Percentiles rank a stretch among this genome's conserved stretches.
Evolutionary conservation across 2,113 vertebrate genomes (phyloP).

Genomic region (Callorhinus ursinus): DNA sequence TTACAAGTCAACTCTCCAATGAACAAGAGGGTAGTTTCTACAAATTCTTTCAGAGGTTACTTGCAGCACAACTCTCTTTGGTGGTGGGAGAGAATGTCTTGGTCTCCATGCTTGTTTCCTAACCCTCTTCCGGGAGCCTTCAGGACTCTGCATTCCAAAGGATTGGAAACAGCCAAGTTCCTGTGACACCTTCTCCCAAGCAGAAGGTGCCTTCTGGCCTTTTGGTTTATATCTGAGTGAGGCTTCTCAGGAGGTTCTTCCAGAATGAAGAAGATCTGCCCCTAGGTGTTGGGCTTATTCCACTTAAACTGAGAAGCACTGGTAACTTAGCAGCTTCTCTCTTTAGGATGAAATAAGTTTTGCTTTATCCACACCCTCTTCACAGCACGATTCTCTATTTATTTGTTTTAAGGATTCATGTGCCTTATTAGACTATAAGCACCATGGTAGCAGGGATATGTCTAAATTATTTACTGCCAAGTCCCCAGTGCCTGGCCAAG

Average conservation of each 20-base stretch:
- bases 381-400: neutral
- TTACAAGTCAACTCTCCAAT: neutral
- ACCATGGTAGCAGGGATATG: neutral
- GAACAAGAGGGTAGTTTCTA: neutral
- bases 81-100: neutral
- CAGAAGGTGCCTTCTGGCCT: neutral
- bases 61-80: neutral
- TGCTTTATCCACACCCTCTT: neutral
- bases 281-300: neutral
- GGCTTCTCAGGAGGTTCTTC: neutral
- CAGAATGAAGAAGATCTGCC: neutral
- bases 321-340: neutral
- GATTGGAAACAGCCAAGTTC: no score
- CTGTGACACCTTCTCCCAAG: neutral
- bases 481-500: neutral
- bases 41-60: neutral
- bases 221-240: neutral
- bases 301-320: neutral
- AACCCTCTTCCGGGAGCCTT: neutral
- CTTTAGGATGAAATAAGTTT: neutral
- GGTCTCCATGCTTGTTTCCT: neutral
- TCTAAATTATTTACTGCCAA: neutral
- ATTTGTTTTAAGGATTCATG: neutral
- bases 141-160: neutral
- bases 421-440: neutral